Conservation (phyloP, 1,140 invertebrate species). For the Drosophila quadrilineata region DNA sequence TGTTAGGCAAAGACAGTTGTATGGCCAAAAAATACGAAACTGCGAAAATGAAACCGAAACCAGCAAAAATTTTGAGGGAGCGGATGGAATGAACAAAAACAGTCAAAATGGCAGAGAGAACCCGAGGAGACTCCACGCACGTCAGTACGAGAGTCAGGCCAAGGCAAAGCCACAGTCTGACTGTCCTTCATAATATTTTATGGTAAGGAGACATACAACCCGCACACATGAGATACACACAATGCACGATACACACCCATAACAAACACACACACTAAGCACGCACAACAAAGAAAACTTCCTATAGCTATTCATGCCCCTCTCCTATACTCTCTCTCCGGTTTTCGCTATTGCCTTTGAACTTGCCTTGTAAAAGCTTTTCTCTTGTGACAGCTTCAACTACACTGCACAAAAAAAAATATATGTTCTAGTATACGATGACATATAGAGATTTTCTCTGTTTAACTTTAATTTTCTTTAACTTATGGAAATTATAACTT, state of each 20-base stretch:
- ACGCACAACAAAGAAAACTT: constrained; percentile 33
- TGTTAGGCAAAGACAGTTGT: constrained; percentile 49
- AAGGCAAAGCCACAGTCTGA: constrained; percentile 3
- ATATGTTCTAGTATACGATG: too few relatives aligned
- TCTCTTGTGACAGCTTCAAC: constrained; percentile 16
- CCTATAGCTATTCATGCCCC: background rate
- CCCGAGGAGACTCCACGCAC: too few relatives aligned
- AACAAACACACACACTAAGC: constrained; percentile 22
- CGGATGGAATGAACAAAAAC: constrained; percentile 32
- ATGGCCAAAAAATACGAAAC: constrained; percentile 25
- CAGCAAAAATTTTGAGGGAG: background rate
- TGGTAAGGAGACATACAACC: constrained; percentile 38
- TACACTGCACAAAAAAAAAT: constrained; percentile 30
- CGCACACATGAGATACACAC: constrained; percentile 20
- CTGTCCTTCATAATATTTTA: constrained; percentile 59
- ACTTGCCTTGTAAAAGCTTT: constrained; percentile 47
- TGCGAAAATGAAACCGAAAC: background rate
- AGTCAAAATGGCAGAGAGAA: background rate
- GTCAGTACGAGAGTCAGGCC: background rate
- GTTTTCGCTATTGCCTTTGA: constrained; percentile 49
- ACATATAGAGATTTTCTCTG: background rate
- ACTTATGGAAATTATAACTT: too few relatives aligned
- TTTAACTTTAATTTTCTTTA: background rate
- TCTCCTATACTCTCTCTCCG: background rate
- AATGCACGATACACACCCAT: background rate